Percentiles rank a stretch among this genome's conserved stretches.
phyloP scores from a whole-genome alignment of 1,140 invertebrate genomes.

The Zaprionus ornatus region DNA sequence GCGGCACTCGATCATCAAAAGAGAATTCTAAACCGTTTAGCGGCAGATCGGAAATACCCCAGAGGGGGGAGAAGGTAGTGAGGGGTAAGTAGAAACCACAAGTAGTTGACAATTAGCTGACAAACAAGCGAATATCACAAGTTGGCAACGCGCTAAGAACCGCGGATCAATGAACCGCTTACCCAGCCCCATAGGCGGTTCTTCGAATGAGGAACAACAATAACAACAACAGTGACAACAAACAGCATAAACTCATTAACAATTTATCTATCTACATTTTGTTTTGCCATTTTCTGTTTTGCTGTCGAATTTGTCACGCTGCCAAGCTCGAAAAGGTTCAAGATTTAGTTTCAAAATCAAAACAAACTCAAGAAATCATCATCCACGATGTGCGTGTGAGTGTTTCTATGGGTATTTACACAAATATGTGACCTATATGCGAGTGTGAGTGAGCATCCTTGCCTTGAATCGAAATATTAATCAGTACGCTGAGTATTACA shows the following conservation, averaged over 20 bases:
- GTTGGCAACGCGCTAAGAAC: constrained; percentile 11
- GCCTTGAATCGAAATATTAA: constrained; percentile 56
- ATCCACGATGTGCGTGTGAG: constrained; percentile 45
- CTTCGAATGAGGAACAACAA: constrained; percentile 31
- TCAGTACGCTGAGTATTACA: background rate
- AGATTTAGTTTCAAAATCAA: constrained; percentile 69
- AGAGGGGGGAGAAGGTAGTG: background rate
- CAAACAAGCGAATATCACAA: constrained; percentile 43
- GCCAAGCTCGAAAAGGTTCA: constrained; percentile 56
- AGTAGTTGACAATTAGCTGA: constrained; percentile 36
- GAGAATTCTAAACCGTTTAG: constrained; percentile 46
- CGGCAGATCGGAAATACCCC: constrained; percentile 27
- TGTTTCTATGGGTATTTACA: constrained; percentile 1
- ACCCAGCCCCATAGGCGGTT: constrained; percentile 53
- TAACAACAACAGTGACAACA: constrained; percentile 27
- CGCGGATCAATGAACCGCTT: constrained; percentile 68
- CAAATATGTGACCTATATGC: constrained; percentile 31
- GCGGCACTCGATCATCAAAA: constrained; percentile 32
- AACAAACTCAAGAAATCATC: constrained; percentile 45
- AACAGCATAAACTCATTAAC: constrained; percentile 73
- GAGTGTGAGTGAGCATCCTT: constrained; percentile 53
- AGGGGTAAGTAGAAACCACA: background rate
- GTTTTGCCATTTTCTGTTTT: constrained; percentile 34
- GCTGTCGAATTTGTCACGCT: constrained; percentile 63
- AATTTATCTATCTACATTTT: constrained; percentile 46